A percentile compares a stretch with the other conserved stretches of the same genome.
Evolutionary conservation across 2,888 invertebrate species (phyloP).

Genomic region (Sinelater perroti): DNA sequence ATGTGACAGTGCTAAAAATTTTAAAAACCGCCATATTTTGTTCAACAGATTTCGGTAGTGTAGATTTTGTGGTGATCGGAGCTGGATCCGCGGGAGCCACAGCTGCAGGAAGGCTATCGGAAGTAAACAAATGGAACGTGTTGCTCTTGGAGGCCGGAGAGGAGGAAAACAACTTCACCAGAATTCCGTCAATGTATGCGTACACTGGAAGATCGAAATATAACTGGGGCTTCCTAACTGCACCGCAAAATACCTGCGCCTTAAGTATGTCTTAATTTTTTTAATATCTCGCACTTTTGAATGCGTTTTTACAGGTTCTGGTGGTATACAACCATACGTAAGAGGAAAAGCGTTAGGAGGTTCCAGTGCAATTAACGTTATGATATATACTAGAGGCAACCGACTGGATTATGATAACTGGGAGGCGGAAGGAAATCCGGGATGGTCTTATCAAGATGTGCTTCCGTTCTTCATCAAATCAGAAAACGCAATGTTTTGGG

Average conservation of each 20-base stretch:
- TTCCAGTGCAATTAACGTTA: slow-evolving; percentile 81
- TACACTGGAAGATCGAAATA: slow-evolving; percentile 15
- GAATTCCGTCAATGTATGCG: slow-evolving; percentile 32
- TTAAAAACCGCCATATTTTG: too few species aligned
- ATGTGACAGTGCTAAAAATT: too few species aligned
- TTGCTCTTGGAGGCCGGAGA: slow-evolving; percentile 37
- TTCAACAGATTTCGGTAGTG: slow-evolving; percentile 31
- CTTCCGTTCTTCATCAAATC: slow-evolving; percentile 22
- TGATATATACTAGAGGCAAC: slow-evolving; percentile 87
- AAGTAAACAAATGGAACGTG: slow-evolving; percentile 22
- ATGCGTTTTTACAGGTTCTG: background rate
- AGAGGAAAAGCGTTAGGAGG: slow-evolving; percentile 71
- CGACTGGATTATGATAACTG: slow-evolving; percentile 83
- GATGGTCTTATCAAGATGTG: slow-evolving; percentile 43
- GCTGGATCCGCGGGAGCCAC: slow-evolving; percentile 32
- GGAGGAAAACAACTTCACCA: slow-evolving; percentile 31
- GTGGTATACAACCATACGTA: background rate
- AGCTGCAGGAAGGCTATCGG: slow-evolving; percentile 31
- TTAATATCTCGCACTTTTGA: too few species aligned
- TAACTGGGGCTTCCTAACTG: slow-evolving; percentile 35
- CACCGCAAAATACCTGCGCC: slow-evolving; percentile 29
- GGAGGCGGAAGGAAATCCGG: slow-evolving; percentile 76
- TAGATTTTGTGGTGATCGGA: slow-evolving; percentile 34
- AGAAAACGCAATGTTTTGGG: slow-evolving; percentile 20
- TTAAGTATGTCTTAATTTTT: slow-evolving; percentile 22